phyloP scores from a whole-genome alignment of 2,797 vertebrate species.

The Perdix hodgsoniae region DNA sequence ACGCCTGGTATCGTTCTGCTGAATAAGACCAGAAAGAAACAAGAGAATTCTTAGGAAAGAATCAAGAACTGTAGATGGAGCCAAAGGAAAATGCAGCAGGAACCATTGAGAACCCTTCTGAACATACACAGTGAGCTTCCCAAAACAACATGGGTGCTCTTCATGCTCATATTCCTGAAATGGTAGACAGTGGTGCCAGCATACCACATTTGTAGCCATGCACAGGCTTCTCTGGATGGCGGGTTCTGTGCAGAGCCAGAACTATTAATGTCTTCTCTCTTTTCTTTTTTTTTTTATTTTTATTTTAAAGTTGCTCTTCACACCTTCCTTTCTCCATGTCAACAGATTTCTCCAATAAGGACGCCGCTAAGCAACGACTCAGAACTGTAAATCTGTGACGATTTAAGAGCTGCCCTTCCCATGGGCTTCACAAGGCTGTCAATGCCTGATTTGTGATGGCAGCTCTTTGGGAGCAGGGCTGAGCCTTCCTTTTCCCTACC shows the following conservation, averaged over 20 bases:
- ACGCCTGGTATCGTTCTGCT: not conserved
- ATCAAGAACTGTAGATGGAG: not conserved
- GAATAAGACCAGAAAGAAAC: not conserved
- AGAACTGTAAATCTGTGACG: not conserved
- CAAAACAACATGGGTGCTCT: not conserved
- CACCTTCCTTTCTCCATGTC: not conserved
- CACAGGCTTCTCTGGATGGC: not conserved
- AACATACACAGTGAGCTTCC: not conserved
- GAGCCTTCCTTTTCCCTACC: slow-evolving; percentile 1
- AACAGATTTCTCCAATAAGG: not conserved
- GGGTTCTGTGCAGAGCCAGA: not conserved
- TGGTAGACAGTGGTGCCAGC: not conserved
- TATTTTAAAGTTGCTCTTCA: not conserved
- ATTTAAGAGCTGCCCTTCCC: not conserved
- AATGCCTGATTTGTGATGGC: not conserved
- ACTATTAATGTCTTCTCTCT: no score
- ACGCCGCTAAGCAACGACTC: not conserved
- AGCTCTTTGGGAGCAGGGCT: not conserved
- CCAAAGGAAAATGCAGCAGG: not conserved
- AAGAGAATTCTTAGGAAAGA: not conserved
- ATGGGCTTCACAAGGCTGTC: not conserved
- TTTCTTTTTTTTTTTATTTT: no score
- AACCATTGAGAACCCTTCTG: not conserved
- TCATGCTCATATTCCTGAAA: not conserved
- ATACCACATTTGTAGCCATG: not conserved